Evolutionary conservation across 1,140 invertebrate species (phyloP).

Genomic region (Halesus radiatus): DNA sequence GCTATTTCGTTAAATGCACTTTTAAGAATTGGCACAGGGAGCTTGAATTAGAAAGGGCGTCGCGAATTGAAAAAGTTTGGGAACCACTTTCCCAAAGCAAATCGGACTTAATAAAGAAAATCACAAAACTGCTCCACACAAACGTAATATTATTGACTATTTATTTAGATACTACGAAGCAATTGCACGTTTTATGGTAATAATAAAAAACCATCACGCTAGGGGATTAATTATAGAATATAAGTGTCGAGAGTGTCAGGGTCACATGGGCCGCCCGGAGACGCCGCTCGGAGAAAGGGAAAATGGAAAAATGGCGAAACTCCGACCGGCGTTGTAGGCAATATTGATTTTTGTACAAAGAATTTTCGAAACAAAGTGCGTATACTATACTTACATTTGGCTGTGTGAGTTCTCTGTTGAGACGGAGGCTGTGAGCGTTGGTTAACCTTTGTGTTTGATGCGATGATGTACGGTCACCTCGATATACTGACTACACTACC

Average conservation of each 20-base stretch:
- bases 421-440: not conserved
- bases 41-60: too few species aligned
- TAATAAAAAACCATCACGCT: not conserved
- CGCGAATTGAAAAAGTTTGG: too few species aligned
- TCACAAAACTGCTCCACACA: too few species aligned
- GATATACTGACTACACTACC: too few species aligned
- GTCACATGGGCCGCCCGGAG: not conserved
- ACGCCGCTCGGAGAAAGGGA: not conserved
- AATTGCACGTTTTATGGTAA: not conserved
- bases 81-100: too few species aligned
- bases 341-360: too few species aligned
- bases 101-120: too few species aligned
- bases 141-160: not conserved
- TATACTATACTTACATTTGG: too few species aligned
- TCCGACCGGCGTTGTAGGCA: not conserved
- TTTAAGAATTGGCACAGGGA: too few species aligned
- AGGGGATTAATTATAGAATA: not conserved
- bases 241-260: not conserved
- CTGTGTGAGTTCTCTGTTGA: not conserved
- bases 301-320: slow-evolving; percentile 1
- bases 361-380: too few species aligned
- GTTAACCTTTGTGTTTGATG: slow-evolving; percentile 31
- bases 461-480: slow-evolving; percentile 25
- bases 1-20: too few species aligned
- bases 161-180: not conserved